Evolutionary conservation across 1,140 invertebrate species (phyloP), one percentile per base, ranked within the genome.

Genomic region (Aphelenchoides fujianensis): DNA sequence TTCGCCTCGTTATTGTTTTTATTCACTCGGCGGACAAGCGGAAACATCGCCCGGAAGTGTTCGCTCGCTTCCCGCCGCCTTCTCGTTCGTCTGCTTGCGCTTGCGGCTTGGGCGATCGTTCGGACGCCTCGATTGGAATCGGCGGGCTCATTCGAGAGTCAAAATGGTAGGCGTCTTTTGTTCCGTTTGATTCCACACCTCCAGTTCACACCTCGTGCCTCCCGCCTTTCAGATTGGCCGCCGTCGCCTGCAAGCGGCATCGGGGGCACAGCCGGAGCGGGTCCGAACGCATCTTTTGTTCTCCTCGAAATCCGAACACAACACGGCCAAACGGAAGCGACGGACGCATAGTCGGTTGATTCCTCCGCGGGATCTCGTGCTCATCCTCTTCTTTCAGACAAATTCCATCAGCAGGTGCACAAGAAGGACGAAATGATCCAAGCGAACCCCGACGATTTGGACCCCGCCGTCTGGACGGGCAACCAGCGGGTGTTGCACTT

Each of bases 391-490:
- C 27, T 70, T 82, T 61, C 35, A 82, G 81, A 82, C 59, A 84
- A 83, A 69, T 79, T 83, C 30, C 82, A 84, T 71, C 79, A 81
- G 66, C 75, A 68, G 52, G 69, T 72, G 19, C 83, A 83, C 53
- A 84, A 84, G 62, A 83, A 84, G 31, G 82, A 83, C 59, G 82
- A 83, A 73, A 84, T 84, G 81, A 70, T 84, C 3, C 82, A 84
- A 73, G 73, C 76, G 2, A 79, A 72, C 32, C 73, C 77, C n/a
- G 80, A 74, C 36, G 80, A 83, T 67, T 59, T 83, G 7, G 83
- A 83, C 68, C 82, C 82, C 32, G 57, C 76, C 16, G 70, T 62
- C 34, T 81, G 79, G 79, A 81, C 81, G 62, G 82, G 82, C 48
- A 83, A 83, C 69, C 82, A 83, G 55, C 57, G 82, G 71, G 79